Evolutionary conservation across 2,888 invertebrate species (phyloP), one percentile per base, ranked within the genome.

Genomic region (Rhodophaea formosa): DNA sequence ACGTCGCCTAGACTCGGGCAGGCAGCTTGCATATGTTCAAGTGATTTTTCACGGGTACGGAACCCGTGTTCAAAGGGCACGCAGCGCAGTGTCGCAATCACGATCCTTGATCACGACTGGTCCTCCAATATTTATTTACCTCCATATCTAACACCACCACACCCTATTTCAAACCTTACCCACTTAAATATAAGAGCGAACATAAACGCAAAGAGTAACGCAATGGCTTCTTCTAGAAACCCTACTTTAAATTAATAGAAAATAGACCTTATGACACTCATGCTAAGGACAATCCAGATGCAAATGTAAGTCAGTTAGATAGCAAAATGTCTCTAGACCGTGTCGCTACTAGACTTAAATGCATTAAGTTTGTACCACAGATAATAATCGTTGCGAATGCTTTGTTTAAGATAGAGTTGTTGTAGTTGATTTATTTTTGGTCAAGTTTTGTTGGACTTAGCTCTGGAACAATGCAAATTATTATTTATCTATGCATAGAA

Each of bases 11-110:
- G 69, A 75, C 62, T 60, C 74, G 78, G 81, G 80, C 80, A 74
- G 82, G 80, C 76, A 74, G 70, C 82, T 86, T 88, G 88, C 90
- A 91, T 84, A 85, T 88, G 91, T 89, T 86, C 83, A 82, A 87
- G 86, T 90, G 88, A 89, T 90, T 90, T 90, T 91, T 91, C 91
- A 91, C 90, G 87, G 90, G 86, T 88, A 78, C 83, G 79, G 81
- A 83, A 86, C 88, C 84, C 83, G 76, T 86, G 88, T 87, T 79
- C 88, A 90, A 90, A 90, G 91, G 88, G 86, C 88, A 89, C 86
- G 86, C 88, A 88, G 86, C 76, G 77, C 84, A 77, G 88, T 90
- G 90, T 90, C 82, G 87, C 82, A 90, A 90, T 91, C 90, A 90
- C 90, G 90, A 91, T 84, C 83, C 86, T 70, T 71, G 88, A 91